Percentiles rank a stretch among this genome's conserved stretches.
Conservation (phyloP, 2,113 vertebrate genomes). For the Tetraodon nigroviridis region DNA sequence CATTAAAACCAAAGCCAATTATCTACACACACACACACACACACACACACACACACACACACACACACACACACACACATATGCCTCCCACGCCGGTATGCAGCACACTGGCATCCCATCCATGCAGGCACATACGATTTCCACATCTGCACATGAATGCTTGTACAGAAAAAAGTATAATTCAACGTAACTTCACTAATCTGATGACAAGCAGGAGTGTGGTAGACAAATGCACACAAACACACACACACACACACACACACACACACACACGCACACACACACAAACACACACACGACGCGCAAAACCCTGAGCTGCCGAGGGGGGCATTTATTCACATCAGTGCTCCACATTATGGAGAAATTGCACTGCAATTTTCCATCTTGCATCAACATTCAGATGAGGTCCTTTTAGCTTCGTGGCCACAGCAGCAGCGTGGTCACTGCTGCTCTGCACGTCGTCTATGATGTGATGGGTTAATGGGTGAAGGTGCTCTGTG, state of each 20-base stretch:
- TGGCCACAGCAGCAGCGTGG: slow-evolving; percentile 24
- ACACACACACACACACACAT: not conserved
- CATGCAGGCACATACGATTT: not conserved
- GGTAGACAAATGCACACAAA: not conserved
- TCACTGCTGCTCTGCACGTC: slow-evolving; percentile 15
- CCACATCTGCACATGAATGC: slow-evolving; percentile 6
- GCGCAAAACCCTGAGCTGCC: not conserved
- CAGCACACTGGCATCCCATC: slow-evolving; percentile 6
- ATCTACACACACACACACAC: slow-evolving; percentile 7
- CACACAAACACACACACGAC: too few species aligned
- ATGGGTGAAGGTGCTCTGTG: slow-evolving; percentile 22
- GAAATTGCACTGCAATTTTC: slow-evolving; percentile 30
- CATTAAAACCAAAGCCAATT: slow-evolving; percentile 33
- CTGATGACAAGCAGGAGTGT: slow-evolving; percentile 4
- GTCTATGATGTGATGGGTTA: slow-evolving; percentile 20
- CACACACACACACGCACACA: too few species aligned
- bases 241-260: too few species aligned
- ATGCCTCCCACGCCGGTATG: not conserved
- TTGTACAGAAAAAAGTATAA: slow-evolving; percentile 7
- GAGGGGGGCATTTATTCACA: not conserved
- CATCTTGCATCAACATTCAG: slow-evolving; percentile 27
- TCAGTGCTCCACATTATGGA: not conserved
- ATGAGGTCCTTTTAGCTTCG: slow-evolving; percentile 23
- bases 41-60: not conserved
- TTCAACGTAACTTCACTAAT: slow-evolving; percentile 8